Conservation (phyloP, 2,113 vertebrate species). For the Cryptotis parvus region DNA sequence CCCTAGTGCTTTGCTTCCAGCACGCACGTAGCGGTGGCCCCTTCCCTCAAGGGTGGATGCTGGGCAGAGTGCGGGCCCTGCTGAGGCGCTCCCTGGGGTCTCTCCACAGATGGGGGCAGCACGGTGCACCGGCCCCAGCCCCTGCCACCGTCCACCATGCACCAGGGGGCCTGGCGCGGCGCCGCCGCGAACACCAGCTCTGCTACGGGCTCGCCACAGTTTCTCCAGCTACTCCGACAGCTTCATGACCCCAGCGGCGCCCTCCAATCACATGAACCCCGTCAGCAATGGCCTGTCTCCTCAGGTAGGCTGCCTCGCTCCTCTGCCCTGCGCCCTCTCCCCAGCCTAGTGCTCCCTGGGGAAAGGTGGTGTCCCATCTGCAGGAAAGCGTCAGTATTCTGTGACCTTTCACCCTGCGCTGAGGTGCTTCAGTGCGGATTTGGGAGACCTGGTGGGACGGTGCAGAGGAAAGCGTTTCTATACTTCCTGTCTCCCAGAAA, state of each 20-base stretch:
- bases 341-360: background rate
- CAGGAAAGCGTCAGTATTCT: background rate
- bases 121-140: conserved; percentile 98
- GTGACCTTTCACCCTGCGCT: background rate
- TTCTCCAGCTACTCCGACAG: conserved; percentile 99
- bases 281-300: conserved; percentile 99
- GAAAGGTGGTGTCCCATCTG: too few species aligned
- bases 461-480: background rate
- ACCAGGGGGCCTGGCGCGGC: conserved; percentile 94
- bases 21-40: background rate
- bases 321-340: rapidly evolving
- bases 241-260: conserved; percentile 96
- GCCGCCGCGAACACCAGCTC: conserved; percentile 90
- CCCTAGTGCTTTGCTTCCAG: background rate
- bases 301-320: conserved; percentile 93
- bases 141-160: conserved; percentile 98
- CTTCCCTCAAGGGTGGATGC: background rate
- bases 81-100: background rate
- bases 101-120: conserved; percentile 92
- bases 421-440: background rate
- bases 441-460: rapidly evolving
- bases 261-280: conserved; percentile 97
- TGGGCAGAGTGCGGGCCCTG: background rate
- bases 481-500: background rate
- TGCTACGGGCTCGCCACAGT: conserved; percentile 96